phyloP scores from a whole-genome alignment of 1,140 invertebrate species.

The Magallana ariakensis region DNA sequence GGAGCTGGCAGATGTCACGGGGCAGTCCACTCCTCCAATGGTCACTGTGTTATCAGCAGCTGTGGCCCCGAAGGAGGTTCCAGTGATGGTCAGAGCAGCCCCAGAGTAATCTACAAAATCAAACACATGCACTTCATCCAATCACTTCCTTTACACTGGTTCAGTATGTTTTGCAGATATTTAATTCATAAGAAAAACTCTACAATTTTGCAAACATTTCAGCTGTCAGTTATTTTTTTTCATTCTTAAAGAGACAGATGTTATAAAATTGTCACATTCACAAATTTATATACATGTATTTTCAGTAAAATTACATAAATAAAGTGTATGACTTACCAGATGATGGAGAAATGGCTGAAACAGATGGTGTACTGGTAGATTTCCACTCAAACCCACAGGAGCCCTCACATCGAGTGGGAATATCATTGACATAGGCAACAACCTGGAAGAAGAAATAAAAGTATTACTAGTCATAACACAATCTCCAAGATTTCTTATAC shows the following conservation, averaged over 20 bases:
- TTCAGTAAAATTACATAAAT: no score
- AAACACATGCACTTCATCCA: not conserved
- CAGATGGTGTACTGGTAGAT: slow-evolving; percentile 54
- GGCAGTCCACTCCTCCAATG: slow-evolving; percentile 62
- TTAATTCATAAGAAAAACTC: no score
- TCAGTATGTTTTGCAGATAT: not conserved
- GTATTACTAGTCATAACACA: no score
- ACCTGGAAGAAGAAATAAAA: slow-evolving; percentile 54
- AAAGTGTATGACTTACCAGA: slow-evolving; percentile 53
- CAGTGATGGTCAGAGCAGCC: slow-evolving; percentile 55
- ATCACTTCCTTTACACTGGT: not conserved
- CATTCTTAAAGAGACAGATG: no score
- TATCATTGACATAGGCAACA: slow-evolving; percentile 62
- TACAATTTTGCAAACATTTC: no score
- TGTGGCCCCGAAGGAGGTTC: slow-evolving; percentile 62
- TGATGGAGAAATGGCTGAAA: slow-evolving; percentile 57
- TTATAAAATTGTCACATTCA: no score
- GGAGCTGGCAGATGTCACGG: slow-evolving; percentile 46
- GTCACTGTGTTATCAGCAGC: slow-evolving; percentile 59
- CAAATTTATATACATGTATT: no score
- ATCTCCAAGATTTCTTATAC: no score
- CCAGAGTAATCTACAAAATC: not conserved
- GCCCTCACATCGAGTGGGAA: slow-evolving; percentile 60
- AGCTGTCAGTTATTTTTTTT: no score
- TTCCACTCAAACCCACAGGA: slow-evolving; percentile 66